Conservation (phyloP, 2,797 vertebrate genomes). For the Diglossa cyanea region DNA sequence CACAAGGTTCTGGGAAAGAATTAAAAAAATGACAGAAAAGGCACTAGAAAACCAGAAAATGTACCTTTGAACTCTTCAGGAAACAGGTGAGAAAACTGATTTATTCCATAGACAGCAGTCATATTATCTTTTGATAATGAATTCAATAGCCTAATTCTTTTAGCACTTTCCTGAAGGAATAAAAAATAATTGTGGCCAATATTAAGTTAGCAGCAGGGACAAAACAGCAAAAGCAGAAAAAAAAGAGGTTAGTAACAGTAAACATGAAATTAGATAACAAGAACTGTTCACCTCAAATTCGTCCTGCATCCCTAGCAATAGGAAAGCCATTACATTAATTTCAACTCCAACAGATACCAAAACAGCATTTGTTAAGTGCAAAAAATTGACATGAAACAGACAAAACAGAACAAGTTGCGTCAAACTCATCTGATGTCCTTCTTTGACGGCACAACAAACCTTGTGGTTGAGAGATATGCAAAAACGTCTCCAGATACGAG, state of each 20-base stretch:
- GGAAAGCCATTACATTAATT: not conserved
- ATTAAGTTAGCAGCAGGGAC: not conserved
- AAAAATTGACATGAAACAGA: not conserved
- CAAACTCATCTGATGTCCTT: not conserved
- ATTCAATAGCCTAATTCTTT: constrained; percentile 81
- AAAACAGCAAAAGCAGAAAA: not conserved
- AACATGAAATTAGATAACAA: not conserved
- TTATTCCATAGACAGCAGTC: constrained; percentile 84
- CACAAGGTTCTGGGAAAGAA: not conserved
- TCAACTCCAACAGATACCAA: not conserved
- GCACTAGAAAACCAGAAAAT: not conserved
- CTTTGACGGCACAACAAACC: not conserved
- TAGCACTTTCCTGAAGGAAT: constrained; percentile 75
- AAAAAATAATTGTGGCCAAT: not conserved
- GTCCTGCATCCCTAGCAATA: not conserved
- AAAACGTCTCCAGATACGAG: not conserved
- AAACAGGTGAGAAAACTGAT: constrained; percentile 87
- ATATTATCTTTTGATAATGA: constrained; percentile 59
- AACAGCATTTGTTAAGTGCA: not conserved
- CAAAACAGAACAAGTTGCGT: not conserved
- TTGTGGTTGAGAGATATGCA: not conserved
- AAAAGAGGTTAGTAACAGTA: not conserved
- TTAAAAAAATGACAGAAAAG: not conserved
- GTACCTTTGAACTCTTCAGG: constrained; percentile 87
- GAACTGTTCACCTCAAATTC: not conserved